A percentile compares a stretch with the other conserved stretches of the same genome.
Conservation (phyloP, 2,113 vertebrate genomes). For the Eulemur rufifrons region DNA sequence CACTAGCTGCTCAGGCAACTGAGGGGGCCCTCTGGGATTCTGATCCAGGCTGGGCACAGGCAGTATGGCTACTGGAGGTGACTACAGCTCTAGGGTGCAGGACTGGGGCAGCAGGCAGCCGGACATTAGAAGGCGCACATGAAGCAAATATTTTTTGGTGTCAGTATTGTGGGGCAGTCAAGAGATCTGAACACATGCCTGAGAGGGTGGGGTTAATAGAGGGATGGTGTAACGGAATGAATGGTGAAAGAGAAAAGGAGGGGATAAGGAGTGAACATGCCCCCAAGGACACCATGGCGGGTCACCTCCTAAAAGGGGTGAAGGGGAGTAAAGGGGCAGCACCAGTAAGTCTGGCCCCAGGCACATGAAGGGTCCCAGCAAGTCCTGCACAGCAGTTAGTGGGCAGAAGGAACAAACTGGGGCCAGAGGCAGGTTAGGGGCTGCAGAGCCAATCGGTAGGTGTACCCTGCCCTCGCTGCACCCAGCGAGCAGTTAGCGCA, state of each 20-base stretch:
- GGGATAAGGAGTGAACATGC: background rate
- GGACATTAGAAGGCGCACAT: background rate
- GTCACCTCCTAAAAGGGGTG: background rate
- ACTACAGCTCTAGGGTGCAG: background rate
- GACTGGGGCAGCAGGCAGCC: background rate
- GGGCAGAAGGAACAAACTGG: conserved; percentile 40
- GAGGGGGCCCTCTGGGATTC: background rate
- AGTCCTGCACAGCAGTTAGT: conserved; percentile 27
- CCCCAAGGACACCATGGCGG: background rate
- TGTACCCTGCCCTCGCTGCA: conserved; percentile 54
- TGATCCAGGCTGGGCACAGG: background rate
- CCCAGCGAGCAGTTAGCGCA: conserved; percentile 81
- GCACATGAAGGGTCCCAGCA: background rate
- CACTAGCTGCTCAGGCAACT: background rate
- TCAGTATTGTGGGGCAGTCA: background rate
- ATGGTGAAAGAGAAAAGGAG: background rate
- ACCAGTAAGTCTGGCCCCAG: background rate
- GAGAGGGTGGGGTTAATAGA: background rate
- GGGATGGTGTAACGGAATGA: background rate
- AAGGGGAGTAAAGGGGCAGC: background rate
- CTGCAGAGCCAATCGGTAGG: conserved; percentile 39
- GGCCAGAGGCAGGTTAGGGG: conserved; percentile 71
- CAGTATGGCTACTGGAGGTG: background rate
- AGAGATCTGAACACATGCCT: conserved; percentile 52
- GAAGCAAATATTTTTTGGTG: background rate